Conservation (phyloP, 2,797 vertebrate species). For the Urosaurus nigricauda region DNA sequence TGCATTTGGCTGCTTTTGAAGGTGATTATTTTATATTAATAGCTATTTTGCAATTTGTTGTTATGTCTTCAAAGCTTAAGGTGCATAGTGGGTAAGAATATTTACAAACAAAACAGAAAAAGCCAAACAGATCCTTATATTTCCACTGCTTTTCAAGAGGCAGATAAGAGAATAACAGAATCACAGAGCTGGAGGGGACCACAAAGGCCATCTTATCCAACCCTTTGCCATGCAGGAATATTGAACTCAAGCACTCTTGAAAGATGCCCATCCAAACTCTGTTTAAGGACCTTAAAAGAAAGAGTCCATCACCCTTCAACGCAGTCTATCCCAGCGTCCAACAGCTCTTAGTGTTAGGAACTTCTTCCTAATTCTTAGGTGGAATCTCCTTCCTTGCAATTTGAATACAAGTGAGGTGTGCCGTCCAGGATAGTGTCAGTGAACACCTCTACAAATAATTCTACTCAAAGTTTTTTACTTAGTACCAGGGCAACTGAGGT, state of each 20-base stretch:
- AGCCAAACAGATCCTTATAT: background rate
- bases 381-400: no score
- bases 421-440: background rate
- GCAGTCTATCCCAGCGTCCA: no score
- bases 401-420: background rate
- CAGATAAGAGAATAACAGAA: background rate
- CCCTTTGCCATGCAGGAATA: no score
- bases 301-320: no score
- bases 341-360: no score
- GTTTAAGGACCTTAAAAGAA: no score
- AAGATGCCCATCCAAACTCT: no score
- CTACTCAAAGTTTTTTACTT: background rate
- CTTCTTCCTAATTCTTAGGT: no score
- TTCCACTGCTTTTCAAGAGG: background rate
- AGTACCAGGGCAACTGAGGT: background rate
- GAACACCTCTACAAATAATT: background rate
- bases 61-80: background rate
- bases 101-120: background rate
- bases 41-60: background rate
- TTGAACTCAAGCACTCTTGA: no score
- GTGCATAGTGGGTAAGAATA: background rate
- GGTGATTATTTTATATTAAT: no score
- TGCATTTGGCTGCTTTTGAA: background rate
- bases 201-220: no score
- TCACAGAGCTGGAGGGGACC: no score